Conservation (phyloP, 2,797 vertebrate genomes). For the Aphelocoma californica region DNA sequence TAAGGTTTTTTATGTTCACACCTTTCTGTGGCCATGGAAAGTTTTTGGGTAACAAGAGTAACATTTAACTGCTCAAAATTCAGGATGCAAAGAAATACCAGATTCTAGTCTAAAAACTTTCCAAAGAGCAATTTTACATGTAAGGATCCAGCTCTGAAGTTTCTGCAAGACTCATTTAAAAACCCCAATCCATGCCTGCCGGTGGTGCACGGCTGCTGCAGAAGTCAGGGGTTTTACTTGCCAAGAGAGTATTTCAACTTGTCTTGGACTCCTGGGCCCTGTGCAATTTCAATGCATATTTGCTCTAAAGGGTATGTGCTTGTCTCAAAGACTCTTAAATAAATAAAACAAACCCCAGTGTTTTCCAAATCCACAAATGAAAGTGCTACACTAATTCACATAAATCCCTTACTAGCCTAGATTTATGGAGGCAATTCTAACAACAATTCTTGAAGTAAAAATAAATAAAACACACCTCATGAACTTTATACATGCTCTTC, state of each 20-base stretch:
- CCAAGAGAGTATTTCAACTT: not conserved
- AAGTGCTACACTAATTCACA: not conserved
- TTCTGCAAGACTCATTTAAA: not conserved
- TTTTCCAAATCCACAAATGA: not conserved
- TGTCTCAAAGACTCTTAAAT: not conserved
- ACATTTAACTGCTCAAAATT: not conserved
- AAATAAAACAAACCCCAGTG: not conserved
- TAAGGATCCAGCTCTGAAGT: not conserved
- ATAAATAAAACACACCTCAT: not conserved
- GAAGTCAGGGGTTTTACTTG: not conserved
- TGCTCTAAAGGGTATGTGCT: not conserved
- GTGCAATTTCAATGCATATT: not conserved
- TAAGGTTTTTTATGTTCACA: not conserved
- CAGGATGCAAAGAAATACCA: not conserved
- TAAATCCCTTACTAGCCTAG: not conserved
- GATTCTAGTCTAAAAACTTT: not conserved
- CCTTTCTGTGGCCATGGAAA: not conserved
- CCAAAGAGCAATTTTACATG: not conserved
- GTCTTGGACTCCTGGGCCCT: not conserved
- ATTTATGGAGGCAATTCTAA: conserved; percentile 2
- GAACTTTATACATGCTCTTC: not conserved
- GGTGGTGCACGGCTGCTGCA: not conserved
- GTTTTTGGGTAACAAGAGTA: not conserved
- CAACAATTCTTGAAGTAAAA: not conserved
- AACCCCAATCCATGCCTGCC: not conserved